phyloP scores from a whole-genome alignment of 2,888 invertebrate species.

The Trachelus troglodyta region DNA sequence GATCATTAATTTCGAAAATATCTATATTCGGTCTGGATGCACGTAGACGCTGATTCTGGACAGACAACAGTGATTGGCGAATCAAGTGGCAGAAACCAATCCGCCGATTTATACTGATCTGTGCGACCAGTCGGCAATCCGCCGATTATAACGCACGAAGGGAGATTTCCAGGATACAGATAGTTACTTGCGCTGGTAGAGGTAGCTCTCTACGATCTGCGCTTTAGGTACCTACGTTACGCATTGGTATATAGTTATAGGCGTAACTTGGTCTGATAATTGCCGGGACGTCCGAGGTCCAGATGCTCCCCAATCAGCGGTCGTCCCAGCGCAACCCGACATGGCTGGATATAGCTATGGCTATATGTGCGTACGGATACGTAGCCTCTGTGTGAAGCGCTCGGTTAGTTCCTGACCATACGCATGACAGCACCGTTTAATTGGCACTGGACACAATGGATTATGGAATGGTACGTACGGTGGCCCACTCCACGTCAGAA shows the following conservation, averaged over 20 bases:
- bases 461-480: constrained; percentile 54
- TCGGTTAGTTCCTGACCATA: constrained; percentile 63
- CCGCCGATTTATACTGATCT: constrained; percentile 57
- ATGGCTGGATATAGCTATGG: constrained; percentile 7
- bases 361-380: constrained; percentile 21
- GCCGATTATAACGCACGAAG: constrained; percentile 54
- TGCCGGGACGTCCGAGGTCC: constrained; percentile 62
- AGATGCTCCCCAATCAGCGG: constrained; percentile 66
- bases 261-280: constrained; percentile 54
- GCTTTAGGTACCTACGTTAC: background rate
- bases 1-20: no score
- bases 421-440: constrained; percentile 66
- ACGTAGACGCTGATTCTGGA: background rate
- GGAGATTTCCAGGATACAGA: background rate
- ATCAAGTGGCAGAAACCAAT: constrained; percentile 58
- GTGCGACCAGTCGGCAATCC: constrained; percentile 48
- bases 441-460: constrained; percentile 66
- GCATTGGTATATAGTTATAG: constrained; percentile 1
- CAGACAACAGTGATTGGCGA: constrained; percentile 25
- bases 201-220: constrained; percentile 18
- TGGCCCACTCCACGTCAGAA: constrained; percentile 59
- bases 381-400: constrained; percentile 58
- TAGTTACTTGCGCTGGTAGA: background rate
- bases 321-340: constrained; percentile 37
- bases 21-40: no score